Percentiles rank a stretch among this genome's conserved stretches.
Evolutionary conservation across 35 echinoderm and acorn worm genomes (phyloP).

Genomic region (Anneissia japonica): DNA sequence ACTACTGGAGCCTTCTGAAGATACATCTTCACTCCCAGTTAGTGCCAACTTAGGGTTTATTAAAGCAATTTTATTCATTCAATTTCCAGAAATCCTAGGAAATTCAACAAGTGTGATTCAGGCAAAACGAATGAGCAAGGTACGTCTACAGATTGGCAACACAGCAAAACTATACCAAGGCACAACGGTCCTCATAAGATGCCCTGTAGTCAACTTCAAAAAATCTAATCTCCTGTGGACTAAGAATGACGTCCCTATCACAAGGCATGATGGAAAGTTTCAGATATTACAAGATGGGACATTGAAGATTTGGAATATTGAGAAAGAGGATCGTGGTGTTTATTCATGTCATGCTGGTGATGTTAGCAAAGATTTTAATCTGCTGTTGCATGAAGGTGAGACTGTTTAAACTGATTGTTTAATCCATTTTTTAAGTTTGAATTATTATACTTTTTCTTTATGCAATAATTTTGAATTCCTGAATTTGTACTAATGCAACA

Average conservation of each 20-base stretch:
- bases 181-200: neutral
- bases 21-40: too few species aligned
- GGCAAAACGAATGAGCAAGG: neutral
- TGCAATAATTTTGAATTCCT: too few species aligned
- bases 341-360: neutral
- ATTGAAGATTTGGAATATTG: neutral
- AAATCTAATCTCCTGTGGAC: neutral
- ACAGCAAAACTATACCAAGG: neutral
- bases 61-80: neutral
- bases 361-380: neutral
- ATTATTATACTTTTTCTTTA: too few species aligned
- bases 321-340: neutral
- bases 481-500: too few species aligned
- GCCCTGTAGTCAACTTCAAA: neutral
- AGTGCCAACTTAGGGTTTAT: too few species aligned
- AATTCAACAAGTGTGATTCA: neutral
- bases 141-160: neutral
- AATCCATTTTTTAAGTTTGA: neutral
- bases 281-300: neutral
- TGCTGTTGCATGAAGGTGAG: neutral
- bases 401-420: neutral
- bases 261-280: neutral
- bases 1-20: too few species aligned
- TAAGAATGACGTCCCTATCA: neutral
- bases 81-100: neutral